Percentiles rank a stretch among this genome's conserved stretches.
These are phyloP conservation scores for Varecia variegata DNA, from an alignment of 2,797 vertebrate genomes.

Conservation along the genomic window DNA sequence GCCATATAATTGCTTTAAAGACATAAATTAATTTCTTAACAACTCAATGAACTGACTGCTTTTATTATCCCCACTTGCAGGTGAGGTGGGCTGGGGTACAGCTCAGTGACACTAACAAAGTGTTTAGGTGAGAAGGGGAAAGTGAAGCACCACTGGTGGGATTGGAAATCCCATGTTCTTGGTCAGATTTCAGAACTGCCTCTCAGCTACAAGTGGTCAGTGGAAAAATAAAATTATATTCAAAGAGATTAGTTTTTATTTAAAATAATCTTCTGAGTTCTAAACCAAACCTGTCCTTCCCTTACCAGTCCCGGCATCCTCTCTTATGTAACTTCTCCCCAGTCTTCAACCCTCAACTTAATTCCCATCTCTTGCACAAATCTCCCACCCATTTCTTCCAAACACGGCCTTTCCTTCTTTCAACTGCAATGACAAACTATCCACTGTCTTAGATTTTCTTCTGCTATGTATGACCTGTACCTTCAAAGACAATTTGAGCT, in stretches of 20 bases:
- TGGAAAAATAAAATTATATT: neutral
- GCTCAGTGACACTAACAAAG: neutral
- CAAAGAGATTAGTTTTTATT: neutral
- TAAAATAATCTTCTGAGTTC: neutral
- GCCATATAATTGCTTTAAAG: neutral
- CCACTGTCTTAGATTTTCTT: neutral
- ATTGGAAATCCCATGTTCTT: neutral
- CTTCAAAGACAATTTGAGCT: neutral
- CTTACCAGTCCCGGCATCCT: fast-evolving
- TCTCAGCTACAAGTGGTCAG: neutral
- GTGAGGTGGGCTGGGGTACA: fast-evolving
- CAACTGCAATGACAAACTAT: neutral
- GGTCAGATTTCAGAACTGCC: neutral
- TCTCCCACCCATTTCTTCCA: neutral
- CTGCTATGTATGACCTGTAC: neutral
- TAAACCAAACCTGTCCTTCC: neutral
- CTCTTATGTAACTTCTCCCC: neutral
- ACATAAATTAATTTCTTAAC: neutral
- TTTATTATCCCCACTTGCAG: neutral
- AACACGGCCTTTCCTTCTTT: neutral
- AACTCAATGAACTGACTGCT: neutral
- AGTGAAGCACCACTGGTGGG: neutral
- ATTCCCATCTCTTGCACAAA: neutral
- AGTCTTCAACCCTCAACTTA: neutral
- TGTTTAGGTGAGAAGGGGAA: neutral